These are phyloP conservation scores for Anhinga anhinga DNA, from an alignment of 2,113 vertebrate genomes.

Conservation along the genomic window DNA sequence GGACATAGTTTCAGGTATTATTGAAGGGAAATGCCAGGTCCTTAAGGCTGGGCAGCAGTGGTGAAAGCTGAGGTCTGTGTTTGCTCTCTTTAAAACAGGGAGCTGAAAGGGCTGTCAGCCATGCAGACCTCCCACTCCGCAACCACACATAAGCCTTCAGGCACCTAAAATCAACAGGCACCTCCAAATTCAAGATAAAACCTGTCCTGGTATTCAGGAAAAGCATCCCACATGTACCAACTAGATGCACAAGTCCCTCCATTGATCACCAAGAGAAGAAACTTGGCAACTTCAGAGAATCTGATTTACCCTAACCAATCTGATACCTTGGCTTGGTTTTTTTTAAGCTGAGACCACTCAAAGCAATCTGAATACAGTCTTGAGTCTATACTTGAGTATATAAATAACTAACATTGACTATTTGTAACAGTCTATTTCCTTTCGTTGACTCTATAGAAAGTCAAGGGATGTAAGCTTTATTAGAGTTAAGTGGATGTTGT, in stretches of 20 bases:
- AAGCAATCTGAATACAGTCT: neutral
- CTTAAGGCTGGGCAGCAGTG: neutral
- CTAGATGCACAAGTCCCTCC: neutral
- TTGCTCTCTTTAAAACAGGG: neutral
- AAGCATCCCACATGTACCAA: rapidly evolving
- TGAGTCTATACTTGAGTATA: neutral
- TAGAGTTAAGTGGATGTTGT: neutral
- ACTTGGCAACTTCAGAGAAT: neutral
- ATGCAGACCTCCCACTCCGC: neutral
- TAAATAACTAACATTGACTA: neutral
- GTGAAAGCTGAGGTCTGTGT: neutral
- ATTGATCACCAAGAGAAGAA: neutral
- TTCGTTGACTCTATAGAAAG: neutral
- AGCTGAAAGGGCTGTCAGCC: neutral
- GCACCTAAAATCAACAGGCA: neutral
- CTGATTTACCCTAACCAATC: neutral
- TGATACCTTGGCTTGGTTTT: neutral
- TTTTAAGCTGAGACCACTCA: neutral
- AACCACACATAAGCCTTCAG: neutral
- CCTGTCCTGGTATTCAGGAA: neutral
- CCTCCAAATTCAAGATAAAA: neutral
- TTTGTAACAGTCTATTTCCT: neutral
- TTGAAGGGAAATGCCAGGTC: neutral
- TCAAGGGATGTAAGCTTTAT: neutral
- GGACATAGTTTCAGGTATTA: neutral